Base-by-base conservation (phyloP, 1,140 invertebrate genomes). In the Megathymus violae region DNA sequence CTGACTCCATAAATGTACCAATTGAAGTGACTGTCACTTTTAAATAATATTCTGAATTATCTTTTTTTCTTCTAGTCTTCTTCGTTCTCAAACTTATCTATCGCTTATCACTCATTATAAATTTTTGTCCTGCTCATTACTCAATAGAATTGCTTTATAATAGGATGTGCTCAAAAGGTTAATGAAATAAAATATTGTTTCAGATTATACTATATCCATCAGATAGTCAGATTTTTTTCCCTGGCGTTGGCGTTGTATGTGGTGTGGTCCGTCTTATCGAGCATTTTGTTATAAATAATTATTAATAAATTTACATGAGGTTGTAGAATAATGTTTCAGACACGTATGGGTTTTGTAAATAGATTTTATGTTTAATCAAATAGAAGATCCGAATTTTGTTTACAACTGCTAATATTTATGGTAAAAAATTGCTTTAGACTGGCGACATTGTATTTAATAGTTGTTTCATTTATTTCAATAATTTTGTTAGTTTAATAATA, bases 131-230 rank as follows among this genome's bases (percentile, higher is more conserved):
- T n/a, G n/a, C n/a, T n/a, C n/a, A n/a, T n/a, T n/a, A n/a, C n/a
- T n/a, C n/a, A n/a, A n/a, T n/a, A n/a, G n/a, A n/a, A n/a, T n/a
- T n/a, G n/a, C n/a, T n/a, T n/a, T n/a, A n/a, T n/a, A n/a, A n/a
- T n/a, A n/a, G n/a, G n/a, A n/a, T n/a, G n/a, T n/a, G n/a, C n/a
- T n/a, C n/a, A n/a, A n/a, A n/a, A n/a, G n/a, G 5, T 22, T 22
- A 22, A 22, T 22, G 19, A 22, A 3, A 22, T 22, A 22, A 22
- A 22, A 22, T 5, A 74, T 72, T 80, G 52, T 92, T 91, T 14
- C 78, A 93, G 92, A 69, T 82, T 93, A 27, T 92, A 91, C 73
- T 91, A 82, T 77, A 67, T 92, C 0, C 91, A 93, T 63, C 85
- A 92, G 78, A 76, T 80, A 64, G 62, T 91, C 4, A 85, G 89